A percentile compares a stretch with the other conserved stretches of the same genome.
These are phyloP conservation scores for Antigone vipio DNA, from an alignment of 2,113 vertebrate genomes.

Conservation along the genomic window DNA sequence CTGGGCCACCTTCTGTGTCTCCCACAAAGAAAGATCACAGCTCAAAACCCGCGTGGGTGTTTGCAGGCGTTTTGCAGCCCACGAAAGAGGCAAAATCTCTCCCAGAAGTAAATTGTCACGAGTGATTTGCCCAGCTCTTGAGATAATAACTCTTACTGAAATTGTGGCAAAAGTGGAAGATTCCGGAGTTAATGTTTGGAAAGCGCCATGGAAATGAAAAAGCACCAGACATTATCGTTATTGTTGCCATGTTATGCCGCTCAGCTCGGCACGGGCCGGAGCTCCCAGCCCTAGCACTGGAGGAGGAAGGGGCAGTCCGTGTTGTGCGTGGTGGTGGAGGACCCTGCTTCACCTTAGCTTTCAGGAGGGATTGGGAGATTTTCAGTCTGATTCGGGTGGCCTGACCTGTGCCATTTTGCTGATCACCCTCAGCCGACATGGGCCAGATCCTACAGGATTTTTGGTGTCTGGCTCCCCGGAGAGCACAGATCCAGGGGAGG, in stretches of 20 bases:
- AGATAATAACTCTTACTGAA: background rate
- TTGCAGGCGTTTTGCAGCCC: background rate
- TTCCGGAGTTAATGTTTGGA: background rate
- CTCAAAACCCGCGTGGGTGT: background rate
- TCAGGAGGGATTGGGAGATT: background rate
- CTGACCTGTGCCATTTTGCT: background rate
- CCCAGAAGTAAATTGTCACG: fast-evolving
- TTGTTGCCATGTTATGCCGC: background rate
- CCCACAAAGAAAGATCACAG: background rate
- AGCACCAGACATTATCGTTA: fast-evolving
- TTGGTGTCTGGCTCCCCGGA: background rate
- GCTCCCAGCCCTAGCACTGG: background rate
- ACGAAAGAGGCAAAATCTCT: background rate
- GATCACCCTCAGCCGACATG: background rate
- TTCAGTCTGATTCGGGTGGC: fast-evolving
- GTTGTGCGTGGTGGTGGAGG: background rate
- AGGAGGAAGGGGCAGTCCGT: background rate
- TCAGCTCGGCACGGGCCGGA: background rate
- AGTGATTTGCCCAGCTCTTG: background rate
- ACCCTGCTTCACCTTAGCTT: background rate
- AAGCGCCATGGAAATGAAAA: background rate
- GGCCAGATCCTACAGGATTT: background rate
- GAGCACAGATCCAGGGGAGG: background rate
- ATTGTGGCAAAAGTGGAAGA: background rate
- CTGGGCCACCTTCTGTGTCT: background rate